Percentiles rank a stretch among this genome's conserved stretches.
phyloP scores from a whole-genome alignment of 2,888 invertebrate species.

The Tachina fera region DNA sequence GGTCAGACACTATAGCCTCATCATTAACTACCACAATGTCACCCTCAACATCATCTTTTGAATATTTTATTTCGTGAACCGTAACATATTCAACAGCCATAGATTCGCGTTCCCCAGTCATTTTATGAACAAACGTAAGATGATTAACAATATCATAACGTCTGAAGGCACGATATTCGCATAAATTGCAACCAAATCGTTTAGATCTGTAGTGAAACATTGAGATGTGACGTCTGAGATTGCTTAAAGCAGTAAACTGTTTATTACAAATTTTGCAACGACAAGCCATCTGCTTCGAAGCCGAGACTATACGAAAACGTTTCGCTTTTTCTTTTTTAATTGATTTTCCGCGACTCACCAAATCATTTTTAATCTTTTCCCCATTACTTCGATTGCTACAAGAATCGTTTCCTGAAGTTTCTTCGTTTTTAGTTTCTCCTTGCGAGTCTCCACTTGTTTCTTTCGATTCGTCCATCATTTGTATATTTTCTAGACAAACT shows the following conservation, averaged over 20 bases:
- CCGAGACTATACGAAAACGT: constrained; percentile 60
- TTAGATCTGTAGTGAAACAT: constrained; percentile 83
- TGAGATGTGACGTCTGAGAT: constrained; percentile 82
- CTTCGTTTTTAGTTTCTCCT: neutral
- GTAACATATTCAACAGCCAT: constrained; percentile 80
- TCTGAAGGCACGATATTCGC: constrained; percentile 87
- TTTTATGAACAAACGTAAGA: constrained; percentile 86
- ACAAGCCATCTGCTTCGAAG: constrained; percentile 77
- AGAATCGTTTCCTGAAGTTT: neutral
- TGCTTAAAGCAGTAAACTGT: constrained; percentile 81
- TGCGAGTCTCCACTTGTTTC: constrained; percentile 68
- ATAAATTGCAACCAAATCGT: constrained; percentile 89
- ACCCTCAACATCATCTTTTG: constrained; percentile 80
- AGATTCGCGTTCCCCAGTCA: constrained; percentile 84
- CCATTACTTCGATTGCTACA: constrained; percentile 8
- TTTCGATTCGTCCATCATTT: constrained; percentile 74
- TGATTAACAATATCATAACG: constrained; percentile 87
- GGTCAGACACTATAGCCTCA: constrained; percentile 57
- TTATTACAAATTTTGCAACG: constrained; percentile 82
- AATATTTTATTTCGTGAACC: constrained; percentile 79
- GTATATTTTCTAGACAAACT: constrained; percentile 78
- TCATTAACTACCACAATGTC: constrained; percentile 80
- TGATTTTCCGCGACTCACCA: neutral
- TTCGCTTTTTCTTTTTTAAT: constrained; percentile 62
- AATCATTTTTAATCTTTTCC: neutral